Percentiles rank a stretch among this genome's conserved stretches.
Evolutionary conservation across 64 coral and sea anemone species (phyloP).

Genomic region (Stichodactyla mertensii): DNA sequence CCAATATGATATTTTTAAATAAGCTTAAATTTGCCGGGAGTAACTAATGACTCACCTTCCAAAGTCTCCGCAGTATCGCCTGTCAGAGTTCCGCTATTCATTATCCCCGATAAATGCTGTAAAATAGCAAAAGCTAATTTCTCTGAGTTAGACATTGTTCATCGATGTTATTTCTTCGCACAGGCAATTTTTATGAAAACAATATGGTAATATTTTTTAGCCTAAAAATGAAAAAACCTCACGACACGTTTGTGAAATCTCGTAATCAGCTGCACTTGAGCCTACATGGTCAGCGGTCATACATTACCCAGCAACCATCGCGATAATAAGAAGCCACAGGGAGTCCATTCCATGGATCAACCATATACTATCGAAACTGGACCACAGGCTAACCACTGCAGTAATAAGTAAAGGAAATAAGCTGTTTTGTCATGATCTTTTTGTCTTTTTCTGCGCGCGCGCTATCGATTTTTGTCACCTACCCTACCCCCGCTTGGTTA

Average conservation of each 20-base stretch:
- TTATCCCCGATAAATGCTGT: slow-evolving; percentile 46
- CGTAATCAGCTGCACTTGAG: not conserved
- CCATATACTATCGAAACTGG: no score
- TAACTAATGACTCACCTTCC: slow-evolving; percentile 47
- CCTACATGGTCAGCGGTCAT: not conserved
- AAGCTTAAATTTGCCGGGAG: not conserved
- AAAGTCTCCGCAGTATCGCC: slow-evolving; percentile 86
- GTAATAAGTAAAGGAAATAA: no score
- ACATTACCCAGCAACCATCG: not conserved
- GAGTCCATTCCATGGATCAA: no score
- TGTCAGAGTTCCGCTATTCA: slow-evolving; percentile 45
- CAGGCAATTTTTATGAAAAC: not conserved
- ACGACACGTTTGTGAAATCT: not conserved
- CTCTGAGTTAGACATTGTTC: slow-evolving; percentile 66
- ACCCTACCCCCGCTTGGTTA: no score
- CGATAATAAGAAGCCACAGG: not conserved
- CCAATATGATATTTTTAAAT: not conserved
- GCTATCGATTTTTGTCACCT: no score
- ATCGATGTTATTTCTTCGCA: not conserved
- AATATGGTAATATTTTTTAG: not conserved
- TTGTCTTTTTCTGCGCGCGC: no score
- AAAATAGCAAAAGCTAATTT: slow-evolving; percentile 63
- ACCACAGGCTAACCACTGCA: no score
- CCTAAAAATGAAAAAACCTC: not conserved
- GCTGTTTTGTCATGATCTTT: no score